Conservation (phyloP, 2,888 invertebrate species). For the Andrena hattorfiana region DNA sequence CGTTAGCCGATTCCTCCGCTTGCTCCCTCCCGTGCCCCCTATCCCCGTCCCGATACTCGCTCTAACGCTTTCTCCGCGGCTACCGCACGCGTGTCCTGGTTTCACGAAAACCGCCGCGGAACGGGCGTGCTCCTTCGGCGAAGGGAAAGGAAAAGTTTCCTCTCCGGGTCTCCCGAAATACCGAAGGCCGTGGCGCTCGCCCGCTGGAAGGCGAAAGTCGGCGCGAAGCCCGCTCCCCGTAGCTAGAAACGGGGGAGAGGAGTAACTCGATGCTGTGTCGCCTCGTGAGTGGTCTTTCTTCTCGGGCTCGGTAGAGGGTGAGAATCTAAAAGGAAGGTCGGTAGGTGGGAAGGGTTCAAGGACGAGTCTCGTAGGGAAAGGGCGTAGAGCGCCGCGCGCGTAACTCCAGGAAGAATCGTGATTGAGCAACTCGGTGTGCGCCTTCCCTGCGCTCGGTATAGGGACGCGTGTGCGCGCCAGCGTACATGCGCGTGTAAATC, state of each 20-base stretch:
- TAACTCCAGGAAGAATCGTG: conserved; percentile 21
- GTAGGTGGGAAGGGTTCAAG: conserved; percentile 67
- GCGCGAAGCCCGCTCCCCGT: conserved; percentile 24
- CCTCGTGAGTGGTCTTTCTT: conserved; percentile 55
- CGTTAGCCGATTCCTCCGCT: not conserved
- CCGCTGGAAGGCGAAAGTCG: conserved; percentile 48
- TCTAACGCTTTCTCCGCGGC: conserved; percentile 69
- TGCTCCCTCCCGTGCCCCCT: not conserved
- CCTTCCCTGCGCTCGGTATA: not conserved
- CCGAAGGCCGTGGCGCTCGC: conserved; percentile 38
- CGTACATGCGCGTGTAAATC: conserved; percentile 27
- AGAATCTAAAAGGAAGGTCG: conserved; percentile 59
- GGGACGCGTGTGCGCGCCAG: not conserved
- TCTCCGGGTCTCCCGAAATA: conserved; percentile 2
- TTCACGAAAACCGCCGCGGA: conserved; percentile 58
- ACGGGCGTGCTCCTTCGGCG: conserved; percentile 25
- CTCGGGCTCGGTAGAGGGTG: conserved; percentile 54
- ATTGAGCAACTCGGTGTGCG: conserved; percentile 50
- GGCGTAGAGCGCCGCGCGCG: conserved; percentile 35
- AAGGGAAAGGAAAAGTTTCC: conserved; percentile 53
- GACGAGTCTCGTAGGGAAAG: conserved; percentile 47
- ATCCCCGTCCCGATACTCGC: not conserved
- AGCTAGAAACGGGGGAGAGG: conserved; percentile 43
- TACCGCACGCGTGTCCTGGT: conserved; percentile 62
- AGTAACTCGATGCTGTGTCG: conserved; percentile 66